phyloP scores from a whole-genome alignment of 2,797 vertebrate species.

The Oreonectes daqikongensis region DNA sequence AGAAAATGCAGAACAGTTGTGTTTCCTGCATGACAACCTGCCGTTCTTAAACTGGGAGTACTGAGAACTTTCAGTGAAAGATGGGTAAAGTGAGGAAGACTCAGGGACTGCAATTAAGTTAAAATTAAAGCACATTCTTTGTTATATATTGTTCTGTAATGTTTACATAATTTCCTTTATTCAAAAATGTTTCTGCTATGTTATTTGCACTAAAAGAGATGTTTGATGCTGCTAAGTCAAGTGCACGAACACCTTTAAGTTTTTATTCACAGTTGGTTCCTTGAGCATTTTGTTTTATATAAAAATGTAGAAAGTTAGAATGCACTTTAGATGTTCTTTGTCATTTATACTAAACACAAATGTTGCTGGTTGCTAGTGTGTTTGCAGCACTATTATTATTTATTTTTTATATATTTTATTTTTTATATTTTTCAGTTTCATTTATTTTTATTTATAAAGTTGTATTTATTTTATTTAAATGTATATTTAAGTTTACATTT shows the following conservation, averaged over 20 bases:
- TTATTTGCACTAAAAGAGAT: constrained; percentile 4
- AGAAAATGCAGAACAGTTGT: constrained; percentile 49
- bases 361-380: not conserved
- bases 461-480: constrained; percentile 13
- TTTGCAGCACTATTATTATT: not conserved
- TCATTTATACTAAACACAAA: not conserved
- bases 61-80: constrained; percentile 24
- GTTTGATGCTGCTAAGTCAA: not conserved
- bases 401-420: not conserved
- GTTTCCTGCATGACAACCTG: constrained; percentile 49
- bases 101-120: not conserved
- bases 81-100: not conserved
- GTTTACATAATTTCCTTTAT: not conserved
- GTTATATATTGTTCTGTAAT: not conserved
- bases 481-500: no score
- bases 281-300: no score
- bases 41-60: constrained; percentile 41
- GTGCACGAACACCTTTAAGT: not conserved
- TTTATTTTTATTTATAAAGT: not conserved
- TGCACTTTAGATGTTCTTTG: not conserved
- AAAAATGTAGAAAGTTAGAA: not conserved
- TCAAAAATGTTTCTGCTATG: not conserved
- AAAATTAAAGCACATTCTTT: constrained; percentile 1
- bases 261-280: not conserved
- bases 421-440: not conserved